A percentile compares a stretch with the other conserved stretches of the same genome.
phyloP scores from a whole-genome alignment of 2,113 vertebrate species.

The Takifugu bimaculatus region DNA sequence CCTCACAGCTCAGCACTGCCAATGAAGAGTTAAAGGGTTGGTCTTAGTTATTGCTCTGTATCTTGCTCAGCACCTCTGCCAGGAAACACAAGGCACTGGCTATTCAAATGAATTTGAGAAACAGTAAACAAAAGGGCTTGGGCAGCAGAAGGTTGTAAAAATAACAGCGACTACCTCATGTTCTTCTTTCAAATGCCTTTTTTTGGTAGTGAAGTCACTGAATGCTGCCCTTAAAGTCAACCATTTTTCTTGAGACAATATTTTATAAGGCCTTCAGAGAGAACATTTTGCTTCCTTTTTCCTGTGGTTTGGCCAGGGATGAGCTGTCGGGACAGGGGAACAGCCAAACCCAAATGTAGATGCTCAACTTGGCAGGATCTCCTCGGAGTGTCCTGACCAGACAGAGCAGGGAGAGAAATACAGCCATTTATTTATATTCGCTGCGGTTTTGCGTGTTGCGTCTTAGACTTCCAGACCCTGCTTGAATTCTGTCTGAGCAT shows the following conservation, averaged over 20 bases:
- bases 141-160: slow-evolving; percentile 39
- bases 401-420: slow-evolving; percentile 72
- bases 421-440: slow-evolving; percentile 76
- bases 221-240: slow-evolving; percentile 66
- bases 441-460: slow-evolving; percentile 74
- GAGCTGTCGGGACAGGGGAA: slow-evolving; percentile 65
- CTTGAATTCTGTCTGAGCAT: slow-evolving; percentile 67
- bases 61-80: slow-evolving; percentile 24
- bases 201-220: slow-evolving; percentile 59
- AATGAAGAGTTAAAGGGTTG: slow-evolving; percentile 32
- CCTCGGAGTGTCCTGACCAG: slow-evolving; percentile 69
- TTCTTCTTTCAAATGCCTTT: slow-evolving; percentile 59
- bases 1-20: neutral
- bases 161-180: slow-evolving; percentile 25
- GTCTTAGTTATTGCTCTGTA: slow-evolving; percentile 29
- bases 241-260: slow-evolving; percentile 72
- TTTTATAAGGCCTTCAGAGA: slow-evolving; percentile 72
- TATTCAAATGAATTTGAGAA: slow-evolving; percentile 33
- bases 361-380: slow-evolving; percentile 70
- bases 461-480: slow-evolving; percentile 77
- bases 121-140: slow-evolving; percentile 31
- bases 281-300: slow-evolving; percentile 75
- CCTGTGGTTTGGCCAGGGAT: slow-evolving; percentile 74
- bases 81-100: slow-evolving; percentile 38
- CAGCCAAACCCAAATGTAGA: slow-evolving; percentile 81